Evolutionary conservation across 2,113 vertebrate species (phyloP).

Genomic region (Dromaius novaehollandiae): DNA sequence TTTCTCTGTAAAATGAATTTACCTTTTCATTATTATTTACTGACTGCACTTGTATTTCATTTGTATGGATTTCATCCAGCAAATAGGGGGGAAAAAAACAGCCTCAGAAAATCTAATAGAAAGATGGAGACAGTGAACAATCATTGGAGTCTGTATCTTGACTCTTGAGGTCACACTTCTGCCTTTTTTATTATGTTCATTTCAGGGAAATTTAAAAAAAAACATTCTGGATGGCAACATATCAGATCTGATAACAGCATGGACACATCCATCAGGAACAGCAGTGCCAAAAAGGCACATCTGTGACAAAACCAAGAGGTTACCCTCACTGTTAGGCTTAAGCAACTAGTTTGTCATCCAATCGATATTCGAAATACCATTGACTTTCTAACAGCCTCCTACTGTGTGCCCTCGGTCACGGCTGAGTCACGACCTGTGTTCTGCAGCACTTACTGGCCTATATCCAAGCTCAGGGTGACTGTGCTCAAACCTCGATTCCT

Average conservation of each 20-base stretch:
- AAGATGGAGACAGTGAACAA: slow-evolving; percentile 71
- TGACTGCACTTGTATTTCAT: slow-evolving; percentile 76
- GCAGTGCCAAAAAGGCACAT: neutral
- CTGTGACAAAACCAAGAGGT: neutral
- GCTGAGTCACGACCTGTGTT: neutral
- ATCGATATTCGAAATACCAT: neutral
- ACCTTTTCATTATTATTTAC: slow-evolving; percentile 83
- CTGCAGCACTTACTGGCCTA: neutral
- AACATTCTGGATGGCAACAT: neutral
- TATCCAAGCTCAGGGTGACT: too few relatives aligned
- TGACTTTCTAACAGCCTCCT: neutral
- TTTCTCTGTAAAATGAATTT: slow-evolving; percentile 77
- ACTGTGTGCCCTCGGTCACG: neutral
- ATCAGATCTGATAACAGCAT: neutral
- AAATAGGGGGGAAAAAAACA: slow-evolving; percentile 12
- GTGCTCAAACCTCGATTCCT: neutral
- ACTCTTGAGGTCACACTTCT: slow-evolving; percentile 63
- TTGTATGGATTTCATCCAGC: slow-evolving; percentile 81
- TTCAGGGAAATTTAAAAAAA: slow-evolving; percentile 40
- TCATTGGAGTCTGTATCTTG: slow-evolving; percentile 69
- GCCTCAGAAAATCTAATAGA: slow-evolving; percentile 75
- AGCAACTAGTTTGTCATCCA: neutral
- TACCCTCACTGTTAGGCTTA: neutral
- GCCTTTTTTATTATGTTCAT: slow-evolving; percentile 57
- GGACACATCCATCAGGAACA: neutral